Evolutionary conservation across 2,797 vertebrate species (phyloP).

Genomic region (Tauraco hartlaubi): DNA sequence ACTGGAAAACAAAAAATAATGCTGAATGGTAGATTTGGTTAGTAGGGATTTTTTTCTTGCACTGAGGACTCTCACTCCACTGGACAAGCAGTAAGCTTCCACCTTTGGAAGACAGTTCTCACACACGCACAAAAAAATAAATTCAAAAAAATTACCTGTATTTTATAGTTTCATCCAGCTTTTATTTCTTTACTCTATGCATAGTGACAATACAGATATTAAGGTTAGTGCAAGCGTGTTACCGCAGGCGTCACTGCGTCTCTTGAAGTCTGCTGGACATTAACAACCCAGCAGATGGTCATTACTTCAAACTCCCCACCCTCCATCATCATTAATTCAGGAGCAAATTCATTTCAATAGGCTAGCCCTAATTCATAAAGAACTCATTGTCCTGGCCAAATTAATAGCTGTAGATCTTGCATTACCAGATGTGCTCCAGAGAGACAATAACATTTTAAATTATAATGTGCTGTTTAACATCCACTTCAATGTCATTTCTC

Average conservation of each 20-base stretch:
- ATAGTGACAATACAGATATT: neutral
- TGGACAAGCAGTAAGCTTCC: neutral
- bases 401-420: slow-evolving; percentile 30
- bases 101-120: neutral
- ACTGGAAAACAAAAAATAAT: neutral
- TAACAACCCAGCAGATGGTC: slow-evolving; percentile 46
- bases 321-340: slow-evolving; percentile 54
- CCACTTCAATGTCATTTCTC: neutral
- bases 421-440: slow-evolving; percentile 41
- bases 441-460: neutral
- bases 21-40: neutral
- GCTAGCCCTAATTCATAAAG: slow-evolving; percentile 38
- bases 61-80: neutral
- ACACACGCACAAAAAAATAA: neutral
- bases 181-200: neutral
- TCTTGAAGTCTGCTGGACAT: slow-evolving; percentile 10
- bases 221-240: neutral
- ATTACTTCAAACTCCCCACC: neutral
- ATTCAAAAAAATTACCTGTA: neutral
- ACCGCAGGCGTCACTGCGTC: neutral
- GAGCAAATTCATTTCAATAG: slow-evolving; percentile 32
- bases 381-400: slow-evolving; percentile 49
- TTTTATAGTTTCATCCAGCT: neutral
- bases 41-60: neutral
- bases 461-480: neutral